Conservation (phyloP, 2,797 vertebrate species). For the Sebastes minor region DNA sequence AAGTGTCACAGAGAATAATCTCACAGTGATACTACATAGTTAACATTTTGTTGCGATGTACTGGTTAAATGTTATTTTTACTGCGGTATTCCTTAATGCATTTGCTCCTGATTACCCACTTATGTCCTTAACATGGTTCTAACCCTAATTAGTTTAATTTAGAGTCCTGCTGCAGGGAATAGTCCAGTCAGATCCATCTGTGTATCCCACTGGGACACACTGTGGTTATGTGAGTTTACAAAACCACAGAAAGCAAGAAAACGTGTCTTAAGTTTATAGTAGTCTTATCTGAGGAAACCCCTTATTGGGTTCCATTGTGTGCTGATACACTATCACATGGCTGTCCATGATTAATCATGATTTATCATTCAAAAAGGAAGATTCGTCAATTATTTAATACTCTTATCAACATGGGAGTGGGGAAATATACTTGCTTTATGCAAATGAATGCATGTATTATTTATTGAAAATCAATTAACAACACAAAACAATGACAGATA, state of each 20-base stretch:
- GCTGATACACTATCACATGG: not conserved
- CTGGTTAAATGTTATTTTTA: not conserved
- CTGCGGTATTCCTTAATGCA: not conserved
- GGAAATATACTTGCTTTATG: no score
- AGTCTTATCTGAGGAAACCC: not conserved
- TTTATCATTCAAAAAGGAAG: no score
- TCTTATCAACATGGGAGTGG: no score
- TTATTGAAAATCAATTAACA: no score
- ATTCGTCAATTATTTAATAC: no score
- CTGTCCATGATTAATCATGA: no score
- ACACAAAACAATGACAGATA: no score
- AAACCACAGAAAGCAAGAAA: not conserved
- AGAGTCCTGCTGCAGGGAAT: constrained; percentile 10
- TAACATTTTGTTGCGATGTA: not conserved
- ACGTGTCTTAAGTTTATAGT: not conserved
- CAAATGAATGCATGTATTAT: fast-evolving
- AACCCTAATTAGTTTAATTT: constrained; percentile 31
- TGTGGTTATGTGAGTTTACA: not conserved
- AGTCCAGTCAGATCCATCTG: constrained; percentile 17
- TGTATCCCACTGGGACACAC: not conserved
- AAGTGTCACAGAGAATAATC: not conserved
- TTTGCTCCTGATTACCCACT: constrained; percentile 2
- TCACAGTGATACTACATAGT: not conserved
- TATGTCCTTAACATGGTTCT: constrained; percentile 9
- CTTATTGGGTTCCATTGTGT: not conserved